A percentile compares a stretch with the other conserved stretches of the same genome.
These are phyloP conservation scores for Drosophila aldrichi DNA, from an alignment of 2,888 invertebrate species.

Conservation along the genomic window DNA sequence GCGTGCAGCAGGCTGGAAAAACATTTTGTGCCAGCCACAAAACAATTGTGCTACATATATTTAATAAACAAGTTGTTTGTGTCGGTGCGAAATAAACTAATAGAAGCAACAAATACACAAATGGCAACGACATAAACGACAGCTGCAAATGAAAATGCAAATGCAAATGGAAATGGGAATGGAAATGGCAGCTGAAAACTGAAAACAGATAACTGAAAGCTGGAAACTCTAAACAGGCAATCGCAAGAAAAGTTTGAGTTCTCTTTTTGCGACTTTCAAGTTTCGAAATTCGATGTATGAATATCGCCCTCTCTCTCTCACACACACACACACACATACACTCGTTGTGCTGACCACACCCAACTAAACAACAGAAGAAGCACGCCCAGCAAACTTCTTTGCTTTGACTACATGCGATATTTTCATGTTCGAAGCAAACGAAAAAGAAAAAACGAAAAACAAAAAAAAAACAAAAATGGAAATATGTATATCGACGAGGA, in stretches of 20 bases:
- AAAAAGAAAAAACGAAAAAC: neutral
- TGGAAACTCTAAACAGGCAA: slow-evolving; percentile 48
- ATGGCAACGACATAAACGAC: slow-evolving; percentile 28
- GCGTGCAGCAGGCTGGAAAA: slow-evolving; percentile 34
- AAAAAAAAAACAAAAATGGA: neutral
- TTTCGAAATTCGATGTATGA: slow-evolving; percentile 18
- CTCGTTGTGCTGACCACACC: slow-evolving; percentile 9
- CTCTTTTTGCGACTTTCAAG: slow-evolving; percentile 60
- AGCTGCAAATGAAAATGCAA: slow-evolving; percentile 36
- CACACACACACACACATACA: neutral
- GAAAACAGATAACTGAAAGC: slow-evolving; percentile 24
- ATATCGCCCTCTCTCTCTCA: neutral
- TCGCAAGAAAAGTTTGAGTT: slow-evolving; percentile 40
- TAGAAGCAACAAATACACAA: slow-evolving; percentile 30
- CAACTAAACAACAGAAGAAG: neutral
- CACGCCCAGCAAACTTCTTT: slow-evolving; percentile 20
- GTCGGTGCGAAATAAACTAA: slow-evolving; percentile 39
- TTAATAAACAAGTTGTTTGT: slow-evolving; percentile 66
- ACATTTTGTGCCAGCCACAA: slow-evolving; percentile 61
- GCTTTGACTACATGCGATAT: slow-evolving; percentile 22
- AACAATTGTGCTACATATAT: slow-evolving; percentile 71
- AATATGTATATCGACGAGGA: slow-evolving; percentile 21
- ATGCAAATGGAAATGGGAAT: slow-evolving; percentile 28
- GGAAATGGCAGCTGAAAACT: slow-evolving; percentile 8
- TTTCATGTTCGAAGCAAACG: slow-evolving; percentile 1